Evolutionary conservation across 2,113 vertebrate genomes (phyloP).

Genomic region (Dolichallabes microphthalmus): DNA sequence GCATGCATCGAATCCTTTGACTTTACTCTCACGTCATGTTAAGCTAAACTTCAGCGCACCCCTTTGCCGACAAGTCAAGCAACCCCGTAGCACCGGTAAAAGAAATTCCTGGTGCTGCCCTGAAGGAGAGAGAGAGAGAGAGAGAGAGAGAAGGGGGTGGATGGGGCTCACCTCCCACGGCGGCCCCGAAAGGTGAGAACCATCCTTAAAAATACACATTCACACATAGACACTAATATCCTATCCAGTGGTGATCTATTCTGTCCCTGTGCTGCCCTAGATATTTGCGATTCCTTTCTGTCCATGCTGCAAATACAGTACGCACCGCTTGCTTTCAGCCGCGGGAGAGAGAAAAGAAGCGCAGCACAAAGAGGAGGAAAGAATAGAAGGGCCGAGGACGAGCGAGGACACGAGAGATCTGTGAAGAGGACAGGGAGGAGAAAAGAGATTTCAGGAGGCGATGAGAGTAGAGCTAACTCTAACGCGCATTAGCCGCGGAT

Average conservation of each 20-base stretch:
- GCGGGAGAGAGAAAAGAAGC: not conserved
- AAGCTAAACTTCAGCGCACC: too few species aligned
- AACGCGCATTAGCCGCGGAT: constrained; percentile 28
- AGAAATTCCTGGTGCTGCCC: too few species aligned
- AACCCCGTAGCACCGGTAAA: too few species aligned
- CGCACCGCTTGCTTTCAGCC: not conserved
- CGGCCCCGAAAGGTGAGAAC: not conserved
- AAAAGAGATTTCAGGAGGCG: constrained; percentile 27
- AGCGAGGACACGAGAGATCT: constrained; percentile 19
- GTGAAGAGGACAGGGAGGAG: constrained; percentile 19
- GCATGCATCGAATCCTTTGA: too few species aligned
- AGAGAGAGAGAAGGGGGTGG: not conserved
- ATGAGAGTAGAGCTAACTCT: constrained; percentile 16
- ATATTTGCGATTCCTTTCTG: constrained; percentile 28
- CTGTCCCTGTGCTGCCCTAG: not conserved
- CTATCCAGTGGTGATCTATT: not conserved
- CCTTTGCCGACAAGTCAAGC: too few species aligned
- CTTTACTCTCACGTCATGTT: too few species aligned
- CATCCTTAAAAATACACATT: constrained; percentile 4
- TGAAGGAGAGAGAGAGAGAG: not conserved
- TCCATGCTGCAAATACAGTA: constrained; percentile 1
- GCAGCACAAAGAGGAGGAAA: not conserved
- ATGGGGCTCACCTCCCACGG: not conserved
- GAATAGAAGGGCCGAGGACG: not conserved
- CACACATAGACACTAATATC: not conserved